These are phyloP conservation scores for Nephotettix cincticeps DNA, from an alignment of 1,140 invertebrate genomes.

Conservation along the genomic window DNA sequence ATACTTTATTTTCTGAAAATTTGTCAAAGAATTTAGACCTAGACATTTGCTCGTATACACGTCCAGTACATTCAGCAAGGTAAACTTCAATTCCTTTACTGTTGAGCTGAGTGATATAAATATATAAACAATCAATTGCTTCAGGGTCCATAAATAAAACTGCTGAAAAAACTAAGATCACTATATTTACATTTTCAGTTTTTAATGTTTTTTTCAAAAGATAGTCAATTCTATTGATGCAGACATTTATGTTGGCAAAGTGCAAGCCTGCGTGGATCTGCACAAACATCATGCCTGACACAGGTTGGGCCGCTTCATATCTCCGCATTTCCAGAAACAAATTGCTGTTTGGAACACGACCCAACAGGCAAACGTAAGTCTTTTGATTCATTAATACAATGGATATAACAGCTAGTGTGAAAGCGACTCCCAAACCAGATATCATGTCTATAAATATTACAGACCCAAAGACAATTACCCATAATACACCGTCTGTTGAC, in stretches of 20 bases:
- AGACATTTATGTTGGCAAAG: neutral
- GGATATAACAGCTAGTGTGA: slow-evolving; percentile 53
- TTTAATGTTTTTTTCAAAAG: neutral
- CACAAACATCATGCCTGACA: neutral
- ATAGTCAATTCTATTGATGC: neutral
- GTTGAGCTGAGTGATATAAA: neutral
- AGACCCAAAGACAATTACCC: slow-evolving; percentile 56
- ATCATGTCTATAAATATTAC: slow-evolving; percentile 61
- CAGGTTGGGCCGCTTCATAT: slow-evolving; percentile 36
- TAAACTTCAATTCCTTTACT: no score
- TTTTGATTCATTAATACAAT: slow-evolving; percentile 46
- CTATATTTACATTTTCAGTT: neutral
- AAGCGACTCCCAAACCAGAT: slow-evolving; percentile 55
- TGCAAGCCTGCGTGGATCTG: slow-evolving; percentile 8
- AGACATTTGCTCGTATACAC: no score
- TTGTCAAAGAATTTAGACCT: no score
- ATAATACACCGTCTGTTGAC: slow-evolving; percentile 56
- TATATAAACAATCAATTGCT: neutral
- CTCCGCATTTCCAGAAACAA: slow-evolving; percentile 49
- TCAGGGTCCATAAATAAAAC: neutral
- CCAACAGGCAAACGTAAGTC: slow-evolving; percentile 42
- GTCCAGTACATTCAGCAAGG: no score
- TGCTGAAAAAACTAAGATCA: neutral
- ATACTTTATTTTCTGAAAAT: no score
- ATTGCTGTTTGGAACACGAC: slow-evolving; percentile 48